Evolutionary conservation across 1,140 invertebrate species (phyloP).

Genomic region (Adoxophyes honmai): DNA sequence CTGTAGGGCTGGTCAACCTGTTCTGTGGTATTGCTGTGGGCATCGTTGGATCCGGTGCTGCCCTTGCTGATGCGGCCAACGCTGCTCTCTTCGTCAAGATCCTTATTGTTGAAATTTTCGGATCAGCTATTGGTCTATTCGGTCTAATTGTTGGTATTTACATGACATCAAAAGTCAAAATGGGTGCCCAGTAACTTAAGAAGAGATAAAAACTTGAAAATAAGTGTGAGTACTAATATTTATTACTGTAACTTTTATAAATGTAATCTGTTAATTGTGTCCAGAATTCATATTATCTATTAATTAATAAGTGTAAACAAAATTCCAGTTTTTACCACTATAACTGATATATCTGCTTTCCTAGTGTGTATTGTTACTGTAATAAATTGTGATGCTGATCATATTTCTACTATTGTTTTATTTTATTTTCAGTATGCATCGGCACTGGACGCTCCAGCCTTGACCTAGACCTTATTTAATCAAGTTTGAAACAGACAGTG

Average conservation of each 20-base stretch:
- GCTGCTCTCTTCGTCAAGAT: slow-evolving; percentile 97
- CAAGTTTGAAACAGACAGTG: slow-evolving; percentile 43
- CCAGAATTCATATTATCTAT: not conserved
- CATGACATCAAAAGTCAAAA: slow-evolving; percentile 84
- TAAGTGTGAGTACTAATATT: slow-evolving; percentile 61
- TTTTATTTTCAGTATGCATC: slow-evolving; percentile 52
- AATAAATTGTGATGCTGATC: slow-evolving; percentile 15
- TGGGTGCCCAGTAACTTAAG: slow-evolving; percentile 75
- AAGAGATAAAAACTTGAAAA: slow-evolving; percentile 46
- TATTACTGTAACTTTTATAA: slow-evolving; percentile 16
- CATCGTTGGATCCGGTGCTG: slow-evolving; percentile 96
- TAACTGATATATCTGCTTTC: not conserved
- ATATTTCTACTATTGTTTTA: slow-evolving; percentile 19
- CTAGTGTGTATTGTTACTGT: not conserved
- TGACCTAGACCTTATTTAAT: slow-evolving; percentile 32
- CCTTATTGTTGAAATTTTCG: slow-evolving; percentile 98
- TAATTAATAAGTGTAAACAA: not conserved
- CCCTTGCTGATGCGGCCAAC: slow-evolving; percentile 96
- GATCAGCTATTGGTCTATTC: slow-evolving; percentile 97
- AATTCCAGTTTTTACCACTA: not conserved
- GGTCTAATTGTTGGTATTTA: slow-evolving; percentile 99
- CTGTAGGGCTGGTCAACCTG: slow-evolving; percentile 95
- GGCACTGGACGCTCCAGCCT: slow-evolving; percentile 52
- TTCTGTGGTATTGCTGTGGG: slow-evolving; percentile 98
- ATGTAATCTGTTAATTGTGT: not conserved